Conservation (phyloP, 2,797 vertebrate genomes). For the Anguilla megastoma region DNA sequence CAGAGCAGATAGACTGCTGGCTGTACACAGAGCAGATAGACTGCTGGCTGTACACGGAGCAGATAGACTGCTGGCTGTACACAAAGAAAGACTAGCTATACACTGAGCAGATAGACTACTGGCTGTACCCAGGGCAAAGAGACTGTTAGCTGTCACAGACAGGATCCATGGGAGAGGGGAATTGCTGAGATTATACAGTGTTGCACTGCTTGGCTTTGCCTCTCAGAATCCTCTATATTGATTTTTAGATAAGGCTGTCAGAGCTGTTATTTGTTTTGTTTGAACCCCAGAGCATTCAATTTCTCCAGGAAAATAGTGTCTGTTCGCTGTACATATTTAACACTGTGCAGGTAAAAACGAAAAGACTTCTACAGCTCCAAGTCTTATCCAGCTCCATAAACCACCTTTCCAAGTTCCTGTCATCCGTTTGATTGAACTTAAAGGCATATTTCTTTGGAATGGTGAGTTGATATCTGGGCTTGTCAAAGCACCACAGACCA, state of each 20-base stretch:
- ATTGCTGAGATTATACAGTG: not conserved
- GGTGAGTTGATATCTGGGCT: not conserved
- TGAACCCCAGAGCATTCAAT: not conserved
- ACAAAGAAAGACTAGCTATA: not conserved
- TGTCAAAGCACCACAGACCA: not conserved
- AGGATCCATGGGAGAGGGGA: not conserved
- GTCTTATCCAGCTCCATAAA: not conserved
- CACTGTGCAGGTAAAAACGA: not conserved
- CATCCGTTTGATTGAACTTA: not conserved
- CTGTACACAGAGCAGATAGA: not conserved
- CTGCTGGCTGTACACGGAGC: not conserved
- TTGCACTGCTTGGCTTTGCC: not conserved
- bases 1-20: not conserved
- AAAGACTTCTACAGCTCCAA: not conserved
- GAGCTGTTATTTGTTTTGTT: constrained; percentile 7
- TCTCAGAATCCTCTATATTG: constrained; percentile 4
- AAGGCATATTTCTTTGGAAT: not conserved
- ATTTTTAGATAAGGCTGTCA: constrained; percentile 4
- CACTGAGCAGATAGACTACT: not conserved
- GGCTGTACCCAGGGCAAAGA: not conserved
- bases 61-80: not conserved
- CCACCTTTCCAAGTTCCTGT: not conserved
- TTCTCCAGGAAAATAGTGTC: not conserved
- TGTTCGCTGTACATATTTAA: not conserved
- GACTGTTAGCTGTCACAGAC: not conserved